Base-by-base conservation (phyloP, 2,888 invertebrate genomes). In the Myopa tessellatipennis region DNA sequence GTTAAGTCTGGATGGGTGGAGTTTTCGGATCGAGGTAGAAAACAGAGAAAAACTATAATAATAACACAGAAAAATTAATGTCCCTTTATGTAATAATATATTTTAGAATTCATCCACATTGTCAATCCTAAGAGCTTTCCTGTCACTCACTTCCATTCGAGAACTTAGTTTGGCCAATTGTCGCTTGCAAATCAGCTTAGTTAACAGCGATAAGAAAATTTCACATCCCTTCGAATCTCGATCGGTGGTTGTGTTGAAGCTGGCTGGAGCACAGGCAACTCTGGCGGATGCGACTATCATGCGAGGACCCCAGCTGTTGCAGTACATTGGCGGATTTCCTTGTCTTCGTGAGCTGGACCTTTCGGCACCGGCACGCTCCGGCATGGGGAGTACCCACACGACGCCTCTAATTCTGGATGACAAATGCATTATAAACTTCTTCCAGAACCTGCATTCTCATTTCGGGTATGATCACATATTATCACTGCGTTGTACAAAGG, bases 1-100 rank as follows among this genome's bases (percentile, higher is more conserved):
- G 34, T 89, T 91, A 71, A 90, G 90, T 81, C 87, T 91, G 79
- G 91, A 91, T 81, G 91, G 91, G 79, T 91, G 91, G 91, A 91
- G 90, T 65, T 91, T 91, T 81, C 88, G 91, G 82, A 89, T 91
- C 82, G 91, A 91, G 89, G 91, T 91, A 79, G 86, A 86, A 63
- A 61, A 26, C 10, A 8, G 10, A 18, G 60, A 18, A 58, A 67
- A 14, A 10, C 26, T 26, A 26, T 26, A 45, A 45, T 8, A 45
- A 45, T 8, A 45, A 45, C 55, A 55, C 55, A 55, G 5, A 6
- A 55, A 55, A 16, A 14, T 14, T 55, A 16, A 16, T 50, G 8
- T 50, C 58, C 34, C 16, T 45, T 60, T 58, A 73, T 60, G 45
- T 67, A n/a, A 40, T n/a, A 16, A 26, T 52, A n/a, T 50, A 18